Conservation (phyloP, 2,888 invertebrate genomes). For the Liopterus haemorrhoidalis region DNA sequence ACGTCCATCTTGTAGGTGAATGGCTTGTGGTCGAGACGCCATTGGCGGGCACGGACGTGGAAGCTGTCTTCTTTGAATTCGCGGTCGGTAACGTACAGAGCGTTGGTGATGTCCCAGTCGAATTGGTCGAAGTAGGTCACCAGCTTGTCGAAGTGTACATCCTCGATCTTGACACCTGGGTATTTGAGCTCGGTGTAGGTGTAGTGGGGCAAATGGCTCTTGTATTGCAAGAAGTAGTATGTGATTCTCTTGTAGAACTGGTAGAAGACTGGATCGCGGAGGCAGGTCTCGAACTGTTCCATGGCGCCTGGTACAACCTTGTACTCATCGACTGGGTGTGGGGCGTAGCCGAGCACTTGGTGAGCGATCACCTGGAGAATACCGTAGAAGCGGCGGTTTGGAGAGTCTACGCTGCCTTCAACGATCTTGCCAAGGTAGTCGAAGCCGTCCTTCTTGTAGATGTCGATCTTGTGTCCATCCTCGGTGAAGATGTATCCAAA, state of each 20-base stretch:
- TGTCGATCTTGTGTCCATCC: conserved; percentile 49
- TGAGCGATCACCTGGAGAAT: conserved; percentile 53
- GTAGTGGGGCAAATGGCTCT: conserved; percentile 54
- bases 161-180: conserved; percentile 57
- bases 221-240: conserved; percentile 54
- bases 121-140: conserved; percentile 63
- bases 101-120: conserved; percentile 56
- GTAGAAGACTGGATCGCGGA: conserved; percentile 66
- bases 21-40: conserved; percentile 63
- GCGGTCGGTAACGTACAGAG: conserved; percentile 45
- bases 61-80: conserved; percentile 46
- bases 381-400: conserved; percentile 56
- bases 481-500: conserved; percentile 47
- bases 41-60: conserved; percentile 56
- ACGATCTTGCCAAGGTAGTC: conserved; percentile 60
- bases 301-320: conserved; percentile 55
- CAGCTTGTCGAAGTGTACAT: conserved; percentile 59
- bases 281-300: conserved; percentile 58
- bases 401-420: conserved; percentile 59
- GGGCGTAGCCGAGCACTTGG: conserved; percentile 51
- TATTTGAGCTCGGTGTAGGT: conserved; percentile 54
- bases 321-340: conserved; percentile 39
- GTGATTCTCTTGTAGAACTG: conserved; percentile 58
- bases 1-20: conserved; percentile 58
- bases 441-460: conserved; percentile 57